A percentile compares a stretch with the other conserved stretches of the same genome.
phyloP scores from a whole-genome alignment of 1,140 invertebrate species.

The Intoshia linei region DNA sequence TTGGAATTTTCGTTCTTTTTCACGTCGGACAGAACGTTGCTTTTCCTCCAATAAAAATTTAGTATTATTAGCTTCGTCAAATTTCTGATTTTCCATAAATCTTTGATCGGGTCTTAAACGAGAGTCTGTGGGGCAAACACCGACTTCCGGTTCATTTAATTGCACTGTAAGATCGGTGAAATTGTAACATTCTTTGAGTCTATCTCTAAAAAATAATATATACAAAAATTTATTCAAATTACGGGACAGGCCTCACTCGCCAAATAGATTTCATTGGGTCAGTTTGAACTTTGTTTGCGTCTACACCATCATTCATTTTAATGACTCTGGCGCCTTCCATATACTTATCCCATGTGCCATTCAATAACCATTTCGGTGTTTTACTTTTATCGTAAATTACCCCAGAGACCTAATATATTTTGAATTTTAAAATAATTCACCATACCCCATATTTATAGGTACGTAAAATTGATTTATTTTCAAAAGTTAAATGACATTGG shows the following conservation, averaged over 20 bases:
- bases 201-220: background rate
- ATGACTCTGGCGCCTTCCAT: conserved; percentile 69
- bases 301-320: conserved; percentile 31
- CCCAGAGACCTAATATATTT: conserved; percentile 30
- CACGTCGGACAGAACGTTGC: conserved; percentile 29
- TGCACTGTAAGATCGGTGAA: conserved; percentile 75
- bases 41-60: conserved; percentile 69
- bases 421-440: background rate
- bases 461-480: background rate
- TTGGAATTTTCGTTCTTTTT: conserved; percentile 42
- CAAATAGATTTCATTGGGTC: conserved; percentile 46
- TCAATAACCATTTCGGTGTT: conserved; percentile 38
- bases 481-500: conserved; percentile 48
- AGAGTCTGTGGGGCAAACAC: conserved; percentile 69
- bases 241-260: conserved; percentile 40
- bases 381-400: conserved; percentile 31
- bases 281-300: conserved; percentile 50
- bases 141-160: conserved; percentile 65
- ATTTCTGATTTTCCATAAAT: conserved; percentile 69
- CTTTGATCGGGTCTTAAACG: conserved; percentile 69
- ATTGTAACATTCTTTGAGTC: conserved; percentile 37
- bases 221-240: conserved; percentile 7
- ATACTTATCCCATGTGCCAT: conserved; percentile 68
- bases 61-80: conserved; percentile 73
- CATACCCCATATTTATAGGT: background rate